Evolutionary conservation across 2,797 vertebrate genomes (phyloP), one percentile per base, ranked within the genome.

Genomic region (Muscicapa striata): DNA sequence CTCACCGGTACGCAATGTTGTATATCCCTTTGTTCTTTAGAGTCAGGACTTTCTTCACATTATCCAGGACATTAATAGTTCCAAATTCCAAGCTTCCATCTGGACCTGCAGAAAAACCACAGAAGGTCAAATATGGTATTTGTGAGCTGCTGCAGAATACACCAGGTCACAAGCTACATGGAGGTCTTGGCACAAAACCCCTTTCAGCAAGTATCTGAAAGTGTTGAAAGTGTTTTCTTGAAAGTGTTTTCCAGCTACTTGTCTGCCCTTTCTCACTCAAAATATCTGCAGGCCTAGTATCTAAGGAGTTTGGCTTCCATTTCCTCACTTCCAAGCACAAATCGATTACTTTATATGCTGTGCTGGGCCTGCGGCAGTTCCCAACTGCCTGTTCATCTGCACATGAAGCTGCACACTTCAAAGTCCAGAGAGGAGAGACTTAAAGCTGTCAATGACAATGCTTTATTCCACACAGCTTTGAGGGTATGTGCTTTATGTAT

Each of bases 11-110:
- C 4, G 93, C 91, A 59, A 99, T 98, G 91, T 99, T 97, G 5
- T 99, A 98, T 97, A 98, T 98, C 62, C 99, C 99, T 91, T 98
- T 98, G 96, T 99, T 99, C 97, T 98, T 99, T 92, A 99, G 63
- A 48, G 84, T 98, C 66, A 99, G 95, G 16, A 95, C 94, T 68
- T 98, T 96, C 86, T 98, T 98, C 2, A 67, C 84, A 38, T 98
- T 98, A 13, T 98, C 98, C 94, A 96, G 96, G 52, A 99, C 98
- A 94, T 90, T 98, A 36, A 99, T 86, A 24, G 90, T 96, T 85
- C 99, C 99, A 94, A 99, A 99, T 93, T 99, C 98, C 45, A 99
- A 90, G 13, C 78, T 96, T 54, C 98, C 98, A 62, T 98, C 98
- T 87, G 97, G 68, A 90, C 98, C 97, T 98, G 91, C 26, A 94